Conservation (phyloP, 2,888 invertebrate species). For the Caenorhabditis angaria region DNA sequence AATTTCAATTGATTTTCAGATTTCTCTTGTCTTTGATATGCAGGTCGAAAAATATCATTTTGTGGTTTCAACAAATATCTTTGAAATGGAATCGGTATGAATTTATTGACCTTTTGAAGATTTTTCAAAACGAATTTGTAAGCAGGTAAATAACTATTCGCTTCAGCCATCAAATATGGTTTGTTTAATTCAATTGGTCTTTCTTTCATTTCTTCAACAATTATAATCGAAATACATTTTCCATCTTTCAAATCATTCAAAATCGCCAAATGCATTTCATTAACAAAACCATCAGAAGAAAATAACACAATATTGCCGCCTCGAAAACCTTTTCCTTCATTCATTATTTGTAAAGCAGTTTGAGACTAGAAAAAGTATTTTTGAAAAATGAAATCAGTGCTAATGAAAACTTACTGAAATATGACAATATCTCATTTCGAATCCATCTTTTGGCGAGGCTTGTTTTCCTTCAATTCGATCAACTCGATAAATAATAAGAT, state of each 20-base stretch:
- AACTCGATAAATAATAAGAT: slow-evolving; percentile 37
- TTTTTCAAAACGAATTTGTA: slow-evolving; percentile 82
- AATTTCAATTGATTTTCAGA: slow-evolving; percentile 15
- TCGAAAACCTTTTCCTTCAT: not conserved
- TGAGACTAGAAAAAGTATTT: slow-evolving; percentile 12
- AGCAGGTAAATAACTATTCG: slow-evolving; percentile 83
- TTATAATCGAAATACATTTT: not conserved
- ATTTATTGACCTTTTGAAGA: slow-evolving; percentile 44
- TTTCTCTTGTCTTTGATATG: slow-evolving; percentile 21
- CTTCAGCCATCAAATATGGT: slow-evolving; percentile 77
- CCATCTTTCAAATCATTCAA: slow-evolving; percentile 2
- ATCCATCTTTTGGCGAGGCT: slow-evolving; percentile 44
- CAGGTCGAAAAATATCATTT: slow-evolving; percentile 53
- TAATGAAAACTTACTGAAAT: slow-evolving; percentile 23
- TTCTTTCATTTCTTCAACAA: slow-evolving; percentile 18
- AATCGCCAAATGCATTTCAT: slow-evolving; percentile 78
- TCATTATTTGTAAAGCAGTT: not conserved
- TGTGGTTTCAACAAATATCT: slow-evolving; percentile 65
- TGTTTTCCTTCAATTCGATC: slow-evolving; percentile 41
- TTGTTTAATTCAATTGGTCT: slow-evolving; percentile 16
- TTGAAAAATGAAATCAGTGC: slow-evolving; percentile 12
- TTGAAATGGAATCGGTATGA: slow-evolving; percentile 72
- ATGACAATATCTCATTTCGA: slow-evolving; percentile 26
- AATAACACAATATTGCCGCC: slow-evolving; percentile 77
- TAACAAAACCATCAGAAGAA: slow-evolving; percentile 79